A percentile compares a stretch with the other conserved stretches of the same genome.
Evolutionary conservation across 2,888 invertebrate species (phyloP).

Genomic region (Lobophora halterata): DNA sequence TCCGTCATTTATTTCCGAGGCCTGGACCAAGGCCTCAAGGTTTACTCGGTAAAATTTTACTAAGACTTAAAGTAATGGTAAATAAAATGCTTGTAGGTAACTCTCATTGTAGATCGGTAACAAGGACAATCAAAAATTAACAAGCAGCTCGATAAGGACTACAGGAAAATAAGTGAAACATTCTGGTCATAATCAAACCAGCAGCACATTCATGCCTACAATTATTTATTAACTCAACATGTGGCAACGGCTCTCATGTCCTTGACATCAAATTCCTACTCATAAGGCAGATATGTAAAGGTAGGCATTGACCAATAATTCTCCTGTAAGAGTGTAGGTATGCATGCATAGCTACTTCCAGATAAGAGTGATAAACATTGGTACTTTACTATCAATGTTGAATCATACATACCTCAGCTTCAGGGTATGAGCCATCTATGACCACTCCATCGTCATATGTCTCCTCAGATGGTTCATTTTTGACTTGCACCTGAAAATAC

Average conservation of each 20-base stretch:
- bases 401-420: slow-evolving; percentile 64
- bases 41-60: too few species aligned
- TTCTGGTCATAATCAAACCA: slow-evolving; percentile 19
- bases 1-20: too few species aligned
- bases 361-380: slow-evolving; percentile 27
- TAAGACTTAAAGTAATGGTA: background rate
- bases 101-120: slow-evolving; percentile 10
- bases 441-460: slow-evolving; percentile 77
- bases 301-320: slow-evolving; percentile 34
- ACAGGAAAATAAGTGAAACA: slow-evolving; percentile 25
- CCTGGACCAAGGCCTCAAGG: too few species aligned
- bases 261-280: slow-evolving; percentile 59
- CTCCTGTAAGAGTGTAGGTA: slow-evolving; percentile 8
- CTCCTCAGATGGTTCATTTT: slow-evolving; percentile 81
- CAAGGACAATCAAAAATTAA: slow-evolving; percentile 16
- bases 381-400: slow-evolving; percentile 24
- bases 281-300: slow-evolving; percentile 28
- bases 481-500: slow-evolving; percentile 78
- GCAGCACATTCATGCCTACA: slow-evolving; percentile 26
- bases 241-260: slow-evolving; percentile 52
- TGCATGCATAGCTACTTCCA: slow-evolving; percentile 13
- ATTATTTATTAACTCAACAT: slow-evolving; percentile 29
- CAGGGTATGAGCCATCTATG: slow-evolving; percentile 73
- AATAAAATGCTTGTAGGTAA: slow-evolving; percentile 1
- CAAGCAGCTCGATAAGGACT: slow-evolving; percentile 18